These are phyloP conservation scores for Dromiciops gliroides DNA, from an alignment of 2,113 vertebrate genomes.

Conservation along the genomic window DNA sequence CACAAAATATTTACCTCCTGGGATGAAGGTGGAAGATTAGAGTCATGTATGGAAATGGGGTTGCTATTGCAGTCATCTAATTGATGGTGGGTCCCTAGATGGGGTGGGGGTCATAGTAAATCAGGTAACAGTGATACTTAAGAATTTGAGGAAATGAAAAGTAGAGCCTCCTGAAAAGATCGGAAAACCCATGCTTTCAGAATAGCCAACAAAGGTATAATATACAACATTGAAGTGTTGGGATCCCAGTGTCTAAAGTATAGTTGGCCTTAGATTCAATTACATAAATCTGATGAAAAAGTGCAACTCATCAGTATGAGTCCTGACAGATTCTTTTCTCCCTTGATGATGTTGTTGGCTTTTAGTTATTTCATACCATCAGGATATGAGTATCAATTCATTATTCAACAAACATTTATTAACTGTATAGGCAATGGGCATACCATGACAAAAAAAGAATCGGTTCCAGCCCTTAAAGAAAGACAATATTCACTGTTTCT, in stretches of 20 bases:
- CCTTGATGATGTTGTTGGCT: neutral
- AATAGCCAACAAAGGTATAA: neutral
- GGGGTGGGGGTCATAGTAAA: too few species aligned
- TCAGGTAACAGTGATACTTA: too few species aligned
- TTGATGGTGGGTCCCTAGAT: too few species aligned
- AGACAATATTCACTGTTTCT: neutral
- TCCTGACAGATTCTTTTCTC: neutral
- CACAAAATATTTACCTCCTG: too few species aligned
- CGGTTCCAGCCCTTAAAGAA: neutral
- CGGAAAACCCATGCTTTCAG: neutral
- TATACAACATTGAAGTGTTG: neutral
- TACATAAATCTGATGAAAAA: neutral
- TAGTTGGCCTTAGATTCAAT: neutral
- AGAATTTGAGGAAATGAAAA: too few species aligned
- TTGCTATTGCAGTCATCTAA: too few species aligned
- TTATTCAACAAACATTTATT: neutral
- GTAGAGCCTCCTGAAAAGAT: too few species aligned
- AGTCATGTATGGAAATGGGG: too few species aligned
- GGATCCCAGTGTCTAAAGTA: neutral
- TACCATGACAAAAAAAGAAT: neutral
- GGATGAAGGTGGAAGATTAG: too few species aligned
- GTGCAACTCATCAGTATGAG: neutral
- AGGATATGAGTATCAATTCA: neutral
- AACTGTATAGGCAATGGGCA: neutral
- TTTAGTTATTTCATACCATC: neutral